Conservation (phyloP, 2,888 invertebrate species). For the Yponomeuta malinellus region DNA sequence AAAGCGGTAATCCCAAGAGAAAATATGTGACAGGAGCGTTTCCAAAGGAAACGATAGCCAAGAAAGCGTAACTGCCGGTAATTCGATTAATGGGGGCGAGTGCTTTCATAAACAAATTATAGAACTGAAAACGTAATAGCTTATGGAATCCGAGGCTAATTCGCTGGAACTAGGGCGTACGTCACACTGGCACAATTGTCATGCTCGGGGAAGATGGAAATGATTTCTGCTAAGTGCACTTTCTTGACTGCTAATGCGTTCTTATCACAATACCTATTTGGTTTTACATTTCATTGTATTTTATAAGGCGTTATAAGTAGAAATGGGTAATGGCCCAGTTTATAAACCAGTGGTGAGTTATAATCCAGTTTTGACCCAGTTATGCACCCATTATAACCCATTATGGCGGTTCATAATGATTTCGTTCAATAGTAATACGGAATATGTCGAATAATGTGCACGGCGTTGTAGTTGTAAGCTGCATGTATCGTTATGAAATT, state of each 20-base stretch:
- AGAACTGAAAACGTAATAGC: constrained; percentile 11
- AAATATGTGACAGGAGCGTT: constrained; percentile 16
- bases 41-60: constrained; percentile 14
- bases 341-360: too few species aligned
- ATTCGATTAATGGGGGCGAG: not conserved
- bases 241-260: not conserved
- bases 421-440: too few species aligned
- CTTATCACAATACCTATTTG: not conserved
- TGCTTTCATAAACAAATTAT: not conserved
- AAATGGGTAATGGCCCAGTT: too few species aligned
- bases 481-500: too few species aligned
- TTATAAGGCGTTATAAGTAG: not conserved
- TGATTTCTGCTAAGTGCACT: not conserved
- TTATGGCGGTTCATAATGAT: too few species aligned
- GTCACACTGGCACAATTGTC: not conserved
- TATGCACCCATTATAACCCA: too few species aligned
- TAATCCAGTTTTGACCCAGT: too few species aligned
- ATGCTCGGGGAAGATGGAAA: not conserved
- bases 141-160: not conserved
- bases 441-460: too few species aligned
- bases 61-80: constrained; percentile 16
- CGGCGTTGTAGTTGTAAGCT: too few species aligned
- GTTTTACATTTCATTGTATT: not conserved
- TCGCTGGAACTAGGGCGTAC: not conserved
- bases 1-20: constrained; percentile 6